phyloP scores from a whole-genome alignment of 1,140 invertebrate genomes.

The Drosophila micromelanica region DNA sequence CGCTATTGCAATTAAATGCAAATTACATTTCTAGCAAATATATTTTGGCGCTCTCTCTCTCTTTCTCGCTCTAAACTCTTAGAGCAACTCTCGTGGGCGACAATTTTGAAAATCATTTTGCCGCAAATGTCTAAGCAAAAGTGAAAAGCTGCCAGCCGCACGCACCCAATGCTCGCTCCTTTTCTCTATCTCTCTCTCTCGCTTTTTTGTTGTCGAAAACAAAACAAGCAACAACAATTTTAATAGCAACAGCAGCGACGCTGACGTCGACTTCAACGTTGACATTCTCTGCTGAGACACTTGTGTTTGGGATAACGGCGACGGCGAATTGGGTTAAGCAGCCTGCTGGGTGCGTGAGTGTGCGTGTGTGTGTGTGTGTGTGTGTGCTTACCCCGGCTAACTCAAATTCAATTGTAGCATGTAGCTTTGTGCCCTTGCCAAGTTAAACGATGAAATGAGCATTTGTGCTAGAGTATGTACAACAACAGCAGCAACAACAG shows the following conservation, averaged over 20 bases:
- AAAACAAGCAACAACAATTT: slow-evolving; percentile 52
- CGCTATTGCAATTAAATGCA: too few species aligned
- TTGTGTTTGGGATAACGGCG: slow-evolving; percentile 47
- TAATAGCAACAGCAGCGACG: slow-evolving; percentile 10
- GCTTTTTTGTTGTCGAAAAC: slow-evolving; percentile 29
- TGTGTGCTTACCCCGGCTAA: slow-evolving; percentile 61
- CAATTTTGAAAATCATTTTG: slow-evolving; percentile 66
- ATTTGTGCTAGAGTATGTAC: slow-evolving; percentile 60
- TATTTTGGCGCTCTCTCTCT: background rate
- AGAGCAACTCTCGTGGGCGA: slow-evolving; percentile 42
- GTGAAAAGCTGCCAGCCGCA: slow-evolving; percentile 68
- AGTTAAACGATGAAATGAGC: slow-evolving; percentile 80
- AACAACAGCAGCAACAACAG: slow-evolving; percentile 32
- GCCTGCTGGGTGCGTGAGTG: slow-evolving; percentile 33
- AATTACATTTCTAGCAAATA: background rate
- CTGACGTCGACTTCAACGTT: slow-evolving; percentile 9
- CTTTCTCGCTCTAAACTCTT: slow-evolving; percentile 4
- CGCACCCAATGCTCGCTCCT: slow-evolving; percentile 11
- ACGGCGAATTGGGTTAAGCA: slow-evolving; percentile 76
- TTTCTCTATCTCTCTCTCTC: background rate
- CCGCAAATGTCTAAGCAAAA: slow-evolving; percentile 55
- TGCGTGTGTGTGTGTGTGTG: slow-evolving; percentile 12
- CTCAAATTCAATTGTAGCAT: slow-evolving; percentile 76
- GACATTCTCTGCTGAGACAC: slow-evolving; percentile 57
- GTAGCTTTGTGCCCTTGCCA: slow-evolving; percentile 74